Conservation (phyloP, 2,888 invertebrate genomes). For the Sthenelais limicola region DNA sequence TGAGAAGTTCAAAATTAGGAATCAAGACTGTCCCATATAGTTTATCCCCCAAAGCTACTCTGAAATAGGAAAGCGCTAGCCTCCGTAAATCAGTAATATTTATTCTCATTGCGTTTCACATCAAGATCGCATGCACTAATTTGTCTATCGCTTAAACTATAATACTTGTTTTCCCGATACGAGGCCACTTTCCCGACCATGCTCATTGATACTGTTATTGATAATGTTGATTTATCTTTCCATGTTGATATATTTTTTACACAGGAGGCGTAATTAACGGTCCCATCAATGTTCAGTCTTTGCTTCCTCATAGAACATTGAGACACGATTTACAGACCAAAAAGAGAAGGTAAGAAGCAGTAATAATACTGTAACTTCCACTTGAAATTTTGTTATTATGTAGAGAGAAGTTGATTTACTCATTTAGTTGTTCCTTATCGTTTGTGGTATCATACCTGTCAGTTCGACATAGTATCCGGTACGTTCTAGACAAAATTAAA, state of each 20-base stretch:
- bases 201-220: too few species aligned
- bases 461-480: too few species aligned
- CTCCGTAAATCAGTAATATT: background rate
- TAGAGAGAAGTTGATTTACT: background rate
- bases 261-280: slow-evolving; percentile 56
- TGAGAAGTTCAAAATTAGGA: too few species aligned
- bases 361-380: too few species aligned
- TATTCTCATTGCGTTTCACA: background rate
- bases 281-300: slow-evolving; percentile 60
- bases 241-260: background rate
- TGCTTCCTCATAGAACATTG: slow-evolving; percentile 58
- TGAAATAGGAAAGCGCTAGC: background rate
- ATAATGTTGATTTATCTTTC: too few species aligned
- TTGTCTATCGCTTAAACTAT: background rate
- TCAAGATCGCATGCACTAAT: background rate
- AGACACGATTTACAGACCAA: slow-evolving; percentile 56
- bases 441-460: background rate
- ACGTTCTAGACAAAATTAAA: too few species aligned
- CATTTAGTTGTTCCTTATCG: background rate
- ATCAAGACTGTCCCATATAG: too few species aligned
- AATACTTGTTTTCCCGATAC: too few species aligned
- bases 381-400: background rate
- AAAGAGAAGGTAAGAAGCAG: slow-evolving; percentile 57
- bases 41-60: too few species aligned
- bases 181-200: too few species aligned